Conservation (phyloP, 92 coral and sea anemone species). For the Phenganax stokvisi region DNA sequence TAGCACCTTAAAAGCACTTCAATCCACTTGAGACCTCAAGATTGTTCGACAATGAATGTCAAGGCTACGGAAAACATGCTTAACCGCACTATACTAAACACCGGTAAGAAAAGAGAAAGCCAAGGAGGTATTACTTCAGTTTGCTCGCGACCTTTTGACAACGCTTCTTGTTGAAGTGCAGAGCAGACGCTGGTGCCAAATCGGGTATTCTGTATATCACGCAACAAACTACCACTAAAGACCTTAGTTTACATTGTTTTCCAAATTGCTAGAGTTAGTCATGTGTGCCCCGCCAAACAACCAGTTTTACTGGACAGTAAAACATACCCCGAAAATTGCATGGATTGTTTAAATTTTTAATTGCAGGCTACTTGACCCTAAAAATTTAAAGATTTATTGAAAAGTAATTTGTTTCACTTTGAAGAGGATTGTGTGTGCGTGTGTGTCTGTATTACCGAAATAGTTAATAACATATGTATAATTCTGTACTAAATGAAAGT, state of each 20-base stretch:
- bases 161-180: background rate
- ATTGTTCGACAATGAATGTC: background rate
- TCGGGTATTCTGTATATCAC: background rate
- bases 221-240: background rate
- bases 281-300: background rate
- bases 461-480: background rate
- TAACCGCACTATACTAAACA: background rate
- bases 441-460: background rate
- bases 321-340: background rate
- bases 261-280: background rate
- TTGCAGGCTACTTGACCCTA: slow-evolving; percentile 11
- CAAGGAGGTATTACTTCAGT: background rate
- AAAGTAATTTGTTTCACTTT: background rate
- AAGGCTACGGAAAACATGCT: slow-evolving; percentile 12
- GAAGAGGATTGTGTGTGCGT: background rate
- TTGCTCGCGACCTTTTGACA: slow-evolving; percentile 7
- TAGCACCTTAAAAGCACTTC: background rate
- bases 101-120: background rate
- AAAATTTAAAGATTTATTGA: background rate
- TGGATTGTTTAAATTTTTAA: background rate
- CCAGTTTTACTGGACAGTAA: background rate
- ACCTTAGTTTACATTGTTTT: background rate
- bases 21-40: background rate
- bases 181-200: background rate
- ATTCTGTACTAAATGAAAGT: background rate